Conservation (phyloP, 2,797 vertebrate species). For the Tenualosa thibaudeaui region DNA sequence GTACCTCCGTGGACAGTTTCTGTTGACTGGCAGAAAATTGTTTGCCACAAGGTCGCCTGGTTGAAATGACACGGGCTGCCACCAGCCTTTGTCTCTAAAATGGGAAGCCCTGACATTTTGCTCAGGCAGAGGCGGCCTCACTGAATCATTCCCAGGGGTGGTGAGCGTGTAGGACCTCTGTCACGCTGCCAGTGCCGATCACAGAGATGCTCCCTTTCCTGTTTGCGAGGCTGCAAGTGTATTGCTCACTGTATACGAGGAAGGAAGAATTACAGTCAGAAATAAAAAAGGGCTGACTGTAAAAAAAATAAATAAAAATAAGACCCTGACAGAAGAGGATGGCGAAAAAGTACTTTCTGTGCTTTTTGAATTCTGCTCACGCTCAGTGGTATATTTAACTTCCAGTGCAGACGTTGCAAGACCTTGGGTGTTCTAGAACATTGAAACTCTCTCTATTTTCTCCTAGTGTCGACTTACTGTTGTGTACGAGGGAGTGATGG, state of each 20-base stretch:
- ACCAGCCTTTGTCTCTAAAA: background rate
- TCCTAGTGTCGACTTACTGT: background rate
- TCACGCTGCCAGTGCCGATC: background rate
- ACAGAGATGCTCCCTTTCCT: conserved; percentile 20
- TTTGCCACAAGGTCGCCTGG: background rate
- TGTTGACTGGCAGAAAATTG: conserved; percentile 11
- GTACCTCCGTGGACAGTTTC: background rate
- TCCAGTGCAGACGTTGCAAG: background rate
- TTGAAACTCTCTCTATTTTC: conserved; percentile 3
- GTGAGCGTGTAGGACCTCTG: background rate
- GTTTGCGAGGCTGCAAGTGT: background rate
- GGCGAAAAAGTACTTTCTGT: background rate
- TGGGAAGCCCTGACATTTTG: conserved; percentile 20
- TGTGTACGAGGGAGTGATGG: background rate
- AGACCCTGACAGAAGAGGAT: background rate
- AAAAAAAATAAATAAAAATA: background rate
- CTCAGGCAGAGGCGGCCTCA: background rate
- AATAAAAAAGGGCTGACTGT: background rate
- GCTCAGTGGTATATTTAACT: background rate
- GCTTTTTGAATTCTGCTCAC: background rate
- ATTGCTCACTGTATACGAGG: background rate
- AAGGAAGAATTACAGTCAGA: conserved; percentile 4
- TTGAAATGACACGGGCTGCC: background rate
- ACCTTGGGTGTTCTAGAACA: background rate
- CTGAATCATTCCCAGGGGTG: background rate